Conservation (phyloP, 2,113 vertebrate genomes). For the Panthera tigris region DNA sequence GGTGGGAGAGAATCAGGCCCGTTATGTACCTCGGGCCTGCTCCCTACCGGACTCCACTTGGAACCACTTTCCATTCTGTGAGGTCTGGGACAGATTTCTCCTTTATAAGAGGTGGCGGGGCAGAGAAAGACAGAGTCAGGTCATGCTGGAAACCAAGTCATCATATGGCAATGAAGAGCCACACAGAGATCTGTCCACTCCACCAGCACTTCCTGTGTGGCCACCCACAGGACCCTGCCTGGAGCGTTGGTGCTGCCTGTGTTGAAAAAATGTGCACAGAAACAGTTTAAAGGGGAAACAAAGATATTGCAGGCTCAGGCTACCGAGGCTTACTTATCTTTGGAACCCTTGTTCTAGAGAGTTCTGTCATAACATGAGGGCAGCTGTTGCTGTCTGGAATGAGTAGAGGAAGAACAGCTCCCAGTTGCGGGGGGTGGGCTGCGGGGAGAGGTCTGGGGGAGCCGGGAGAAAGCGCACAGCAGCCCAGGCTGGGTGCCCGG, state of each 20-base stretch:
- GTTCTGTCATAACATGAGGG: background rate
- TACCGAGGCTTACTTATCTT: background rate
- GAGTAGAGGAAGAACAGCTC: background rate
- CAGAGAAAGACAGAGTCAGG: background rate
- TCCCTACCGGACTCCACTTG: background rate
- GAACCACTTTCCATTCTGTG: background rate
- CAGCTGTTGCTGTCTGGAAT: background rate
- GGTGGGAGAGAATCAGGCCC: background rate
- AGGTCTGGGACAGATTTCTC: background rate
- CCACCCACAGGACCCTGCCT: background rate
- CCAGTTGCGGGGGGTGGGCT: fast-evolving
- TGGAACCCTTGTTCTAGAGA: background rate
- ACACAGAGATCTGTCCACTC: background rate
- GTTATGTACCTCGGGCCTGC: fast-evolving
- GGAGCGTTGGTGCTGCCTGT: background rate
- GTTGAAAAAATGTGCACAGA: background rate
- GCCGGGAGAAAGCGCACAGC: background rate
- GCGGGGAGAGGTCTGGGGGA: too few species aligned
- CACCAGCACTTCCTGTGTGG: background rate
- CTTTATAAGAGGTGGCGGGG: background rate
- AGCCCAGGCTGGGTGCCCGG: background rate
- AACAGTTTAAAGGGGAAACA: background rate
- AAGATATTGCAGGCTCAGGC: background rate
- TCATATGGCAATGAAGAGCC: background rate
- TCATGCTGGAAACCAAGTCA: background rate